Evolutionary conservation across 2,113 vertebrate species (phyloP).

Genomic region (Dicrurus megarhynchus): DNA sequence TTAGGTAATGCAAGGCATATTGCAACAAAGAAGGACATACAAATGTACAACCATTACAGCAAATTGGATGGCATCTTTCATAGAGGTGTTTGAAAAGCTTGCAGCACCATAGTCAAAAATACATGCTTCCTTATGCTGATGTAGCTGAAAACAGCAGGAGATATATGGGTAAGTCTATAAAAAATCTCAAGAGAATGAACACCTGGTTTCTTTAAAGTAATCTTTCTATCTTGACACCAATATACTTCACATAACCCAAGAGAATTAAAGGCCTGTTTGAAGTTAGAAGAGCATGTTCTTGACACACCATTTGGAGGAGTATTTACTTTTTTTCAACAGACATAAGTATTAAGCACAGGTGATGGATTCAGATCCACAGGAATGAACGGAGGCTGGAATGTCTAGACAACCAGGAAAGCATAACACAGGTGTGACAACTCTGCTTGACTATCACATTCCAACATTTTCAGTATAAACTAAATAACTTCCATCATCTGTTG

Average conservation of each 20-base stretch:
- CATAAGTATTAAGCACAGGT: slow-evolving; percentile 46
- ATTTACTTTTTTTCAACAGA: slow-evolving; percentile 56
- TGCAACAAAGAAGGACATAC: background rate
- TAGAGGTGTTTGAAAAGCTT: background rate
- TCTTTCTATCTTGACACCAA: slow-evolving; percentile 70
- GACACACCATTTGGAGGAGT: slow-evolving; percentile 50
- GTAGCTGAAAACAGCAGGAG: background rate
- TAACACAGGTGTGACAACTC: slow-evolving; percentile 66
- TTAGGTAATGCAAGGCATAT: background rate
- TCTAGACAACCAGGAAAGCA: slow-evolving; percentile 63
- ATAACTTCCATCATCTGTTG: slow-evolving; percentile 55
- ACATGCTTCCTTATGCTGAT: background rate
- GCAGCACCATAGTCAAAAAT: background rate
- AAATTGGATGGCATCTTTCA: background rate
- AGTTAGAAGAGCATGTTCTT: slow-evolving; percentile 44
- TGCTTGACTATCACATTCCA: slow-evolving; percentile 50
- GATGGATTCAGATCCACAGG: slow-evolving; percentile 52
- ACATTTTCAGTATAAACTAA: slow-evolving; percentile 52
- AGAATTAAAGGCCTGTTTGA: slow-evolving; percentile 57
- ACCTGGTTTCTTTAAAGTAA: slow-evolving; percentile 59
- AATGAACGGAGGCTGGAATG: slow-evolving; percentile 58
- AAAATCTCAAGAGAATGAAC: slow-evolving; percentile 5
- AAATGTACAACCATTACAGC: background rate
- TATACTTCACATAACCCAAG: slow-evolving; percentile 50
- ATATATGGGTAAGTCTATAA: background rate